Conservation (phyloP, 2,113 vertebrate species). For the Elephas maximus region DNA sequence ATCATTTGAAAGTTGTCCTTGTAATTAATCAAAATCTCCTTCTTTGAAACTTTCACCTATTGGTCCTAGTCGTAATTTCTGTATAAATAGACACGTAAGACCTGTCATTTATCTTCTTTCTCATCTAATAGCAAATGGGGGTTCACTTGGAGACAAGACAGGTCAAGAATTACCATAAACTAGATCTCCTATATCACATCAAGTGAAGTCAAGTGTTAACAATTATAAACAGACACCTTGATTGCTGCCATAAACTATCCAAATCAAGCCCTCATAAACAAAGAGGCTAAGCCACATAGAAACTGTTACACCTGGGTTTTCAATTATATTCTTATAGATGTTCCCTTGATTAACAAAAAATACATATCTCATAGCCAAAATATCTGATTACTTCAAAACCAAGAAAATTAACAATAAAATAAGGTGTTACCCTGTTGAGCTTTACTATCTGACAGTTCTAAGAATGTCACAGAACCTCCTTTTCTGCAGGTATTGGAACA, state of each 20-base stretch:
- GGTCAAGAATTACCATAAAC: neutral
- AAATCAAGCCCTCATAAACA: neutral
- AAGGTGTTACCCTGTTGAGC: neutral
- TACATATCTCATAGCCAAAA: neutral
- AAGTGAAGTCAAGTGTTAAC: neutral
- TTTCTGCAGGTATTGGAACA: neutral
- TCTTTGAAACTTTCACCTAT: constrained; percentile 32
- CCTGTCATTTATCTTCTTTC: constrained; percentile 35
- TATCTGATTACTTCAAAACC: constrained; percentile 39
- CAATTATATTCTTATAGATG: neutral
- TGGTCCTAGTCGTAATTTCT: neutral
- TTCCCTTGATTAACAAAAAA: neutral
- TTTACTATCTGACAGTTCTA: neutral
- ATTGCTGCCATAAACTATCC: neutral
- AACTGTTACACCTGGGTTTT: neutral
- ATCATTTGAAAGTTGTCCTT: constrained; percentile 7
- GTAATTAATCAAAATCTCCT: constrained; percentile 38
- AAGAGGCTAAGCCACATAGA: neutral
- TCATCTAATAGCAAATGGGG: neutral
- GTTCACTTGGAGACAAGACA: neutral
- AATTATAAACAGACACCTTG: neutral
- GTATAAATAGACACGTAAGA: neutral
- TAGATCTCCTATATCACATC: neutral
- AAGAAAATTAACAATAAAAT: constrained; percentile 26
- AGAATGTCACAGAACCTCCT: neutral